Evolutionary conservation across 2,797 vertebrate genomes (phyloP).

Genomic region (Bryconaethiops microstoma): DNA sequence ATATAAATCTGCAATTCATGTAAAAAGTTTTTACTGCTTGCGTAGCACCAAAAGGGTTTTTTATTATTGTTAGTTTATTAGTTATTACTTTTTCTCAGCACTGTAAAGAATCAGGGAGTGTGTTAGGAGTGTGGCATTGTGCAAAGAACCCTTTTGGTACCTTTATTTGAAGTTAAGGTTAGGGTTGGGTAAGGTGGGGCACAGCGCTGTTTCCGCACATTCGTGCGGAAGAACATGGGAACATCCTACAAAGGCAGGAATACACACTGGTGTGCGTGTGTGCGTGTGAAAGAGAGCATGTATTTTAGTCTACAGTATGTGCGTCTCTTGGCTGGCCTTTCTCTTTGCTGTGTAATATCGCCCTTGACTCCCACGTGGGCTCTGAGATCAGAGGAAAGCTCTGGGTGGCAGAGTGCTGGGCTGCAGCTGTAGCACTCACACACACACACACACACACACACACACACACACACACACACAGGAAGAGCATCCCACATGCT

Average conservation of each 20-base stretch:
- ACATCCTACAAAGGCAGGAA: background rate
- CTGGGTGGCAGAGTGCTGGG: conserved; percentile 58
- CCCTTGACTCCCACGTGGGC: conserved; percentile 56
- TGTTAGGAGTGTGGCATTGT: background rate
- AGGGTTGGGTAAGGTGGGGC: background rate
- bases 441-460: conserved; percentile 25
- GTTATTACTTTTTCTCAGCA: no score
- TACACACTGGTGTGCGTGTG: conserved; percentile 43
- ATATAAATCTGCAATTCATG: no score
- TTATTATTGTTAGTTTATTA: no score
- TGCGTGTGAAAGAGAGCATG: conserved; percentile 32
- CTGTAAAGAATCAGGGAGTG: background rate
- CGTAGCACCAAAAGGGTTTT: no score
- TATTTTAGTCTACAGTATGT: conserved; percentile 48
- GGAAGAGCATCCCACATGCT: conserved; percentile 52
- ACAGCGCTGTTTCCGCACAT: background rate
- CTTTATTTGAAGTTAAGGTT: background rate
- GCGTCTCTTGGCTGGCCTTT: conserved; percentile 56
- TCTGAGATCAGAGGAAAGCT: conserved; percentile 59
- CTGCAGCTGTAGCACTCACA: conserved; percentile 44
- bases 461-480: conserved; percentile 43
- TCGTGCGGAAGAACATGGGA: background rate
- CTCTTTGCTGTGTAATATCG: conserved; percentile 47
- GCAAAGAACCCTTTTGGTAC: background rate
- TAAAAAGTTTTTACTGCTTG: no score